Percentiles rank a stretch among this genome's conserved stretches.
phyloP scores from a whole-genome alignment of 2,797 vertebrate genomes.

The Setipinna tenuifilis region DNA sequence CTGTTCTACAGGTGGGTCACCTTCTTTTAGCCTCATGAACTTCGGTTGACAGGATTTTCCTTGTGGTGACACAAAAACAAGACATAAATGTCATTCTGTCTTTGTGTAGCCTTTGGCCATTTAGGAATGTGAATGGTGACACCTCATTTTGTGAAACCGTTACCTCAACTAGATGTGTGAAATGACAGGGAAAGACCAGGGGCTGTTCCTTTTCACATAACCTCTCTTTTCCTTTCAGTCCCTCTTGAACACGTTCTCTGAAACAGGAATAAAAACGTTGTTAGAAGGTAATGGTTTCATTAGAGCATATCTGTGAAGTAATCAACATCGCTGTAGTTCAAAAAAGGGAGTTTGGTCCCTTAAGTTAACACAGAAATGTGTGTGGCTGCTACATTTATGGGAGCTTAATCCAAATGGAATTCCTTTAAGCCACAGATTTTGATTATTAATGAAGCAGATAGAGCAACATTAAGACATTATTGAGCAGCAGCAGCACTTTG shows the following conservation, averaged over 20 bases:
- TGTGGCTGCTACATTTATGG: background rate
- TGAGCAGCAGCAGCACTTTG: slow-evolving; percentile 43
- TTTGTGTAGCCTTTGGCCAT: slow-evolving; percentile 36
- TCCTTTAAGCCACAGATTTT: background rate
- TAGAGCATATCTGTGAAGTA: background rate
- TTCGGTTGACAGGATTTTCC: slow-evolving; percentile 4
- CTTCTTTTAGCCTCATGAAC: background rate
- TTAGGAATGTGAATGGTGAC: slow-evolving; percentile 56
- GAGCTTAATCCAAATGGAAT: background rate
- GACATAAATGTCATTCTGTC: slow-evolving; percentile 9
- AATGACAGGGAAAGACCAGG: slow-evolving; percentile 50
- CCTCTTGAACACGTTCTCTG: background rate
- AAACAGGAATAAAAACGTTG: background rate
- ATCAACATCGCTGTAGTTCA: background rate
- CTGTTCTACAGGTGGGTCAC: background rate
- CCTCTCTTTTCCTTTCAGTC: background rate
- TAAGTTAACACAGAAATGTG: background rate
- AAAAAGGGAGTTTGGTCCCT: background rate
- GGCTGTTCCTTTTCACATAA: slow-evolving; percentile 30
- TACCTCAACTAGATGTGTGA: slow-evolving; percentile 57
- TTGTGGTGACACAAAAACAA: background rate
- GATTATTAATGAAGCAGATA: slow-evolving; percentile 27
- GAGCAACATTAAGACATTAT: slow-evolving; percentile 8
- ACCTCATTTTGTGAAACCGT: slow-evolving; percentile 50
- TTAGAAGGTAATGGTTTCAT: background rate